Conservation (phyloP, 2,113 vertebrate species). For the Gobius niger region DNA sequence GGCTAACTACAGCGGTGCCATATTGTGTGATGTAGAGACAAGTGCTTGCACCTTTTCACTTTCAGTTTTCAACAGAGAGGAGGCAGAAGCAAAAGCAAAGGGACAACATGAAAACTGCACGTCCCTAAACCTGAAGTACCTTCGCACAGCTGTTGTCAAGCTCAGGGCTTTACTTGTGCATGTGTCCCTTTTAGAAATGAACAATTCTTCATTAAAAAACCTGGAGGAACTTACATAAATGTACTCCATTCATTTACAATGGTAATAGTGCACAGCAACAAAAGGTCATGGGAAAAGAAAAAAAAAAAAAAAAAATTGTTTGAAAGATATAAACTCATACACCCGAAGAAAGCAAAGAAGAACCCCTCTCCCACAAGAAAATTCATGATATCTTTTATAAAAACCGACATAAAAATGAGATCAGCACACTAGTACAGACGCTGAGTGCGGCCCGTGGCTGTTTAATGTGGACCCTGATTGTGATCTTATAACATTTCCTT, state of each 20-base stretch:
- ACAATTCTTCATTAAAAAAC: constrained; percentile 60
- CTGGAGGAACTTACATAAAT: constrained; percentile 52
- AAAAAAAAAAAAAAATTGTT: constrained; percentile 28
- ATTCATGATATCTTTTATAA: constrained; percentile 56
- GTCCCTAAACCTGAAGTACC: constrained; percentile 53
- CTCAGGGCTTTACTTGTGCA: constrained; percentile 63
- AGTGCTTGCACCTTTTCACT: constrained; percentile 18
- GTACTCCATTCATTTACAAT: constrained; percentile 71
- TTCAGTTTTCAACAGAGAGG: constrained; percentile 48
- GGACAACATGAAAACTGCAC: constrained; percentile 43
- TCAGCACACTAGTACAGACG: constrained; percentile 55
- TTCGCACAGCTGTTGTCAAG: constrained; percentile 51
- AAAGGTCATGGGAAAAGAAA: constrained; percentile 51
- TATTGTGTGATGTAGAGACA: constrained; percentile 14
- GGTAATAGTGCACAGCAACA: constrained; percentile 70
- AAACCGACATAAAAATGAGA: constrained; percentile 59
- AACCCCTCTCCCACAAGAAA: constrained; percentile 59
- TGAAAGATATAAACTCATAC: constrained; percentile 46
- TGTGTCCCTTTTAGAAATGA: constrained; percentile 68
- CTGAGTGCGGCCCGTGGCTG: constrained; percentile 59
- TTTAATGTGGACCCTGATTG: constrained; percentile 60
- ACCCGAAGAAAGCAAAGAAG: constrained; percentile 43
- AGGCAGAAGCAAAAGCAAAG: constrained; percentile 36
- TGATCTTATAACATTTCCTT: constrained; percentile 41
- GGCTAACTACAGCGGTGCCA: constrained; percentile 1